Evolutionary conservation across 2,113 vertebrate genomes (phyloP).

Genomic region (Origma solitaria): DNA sequence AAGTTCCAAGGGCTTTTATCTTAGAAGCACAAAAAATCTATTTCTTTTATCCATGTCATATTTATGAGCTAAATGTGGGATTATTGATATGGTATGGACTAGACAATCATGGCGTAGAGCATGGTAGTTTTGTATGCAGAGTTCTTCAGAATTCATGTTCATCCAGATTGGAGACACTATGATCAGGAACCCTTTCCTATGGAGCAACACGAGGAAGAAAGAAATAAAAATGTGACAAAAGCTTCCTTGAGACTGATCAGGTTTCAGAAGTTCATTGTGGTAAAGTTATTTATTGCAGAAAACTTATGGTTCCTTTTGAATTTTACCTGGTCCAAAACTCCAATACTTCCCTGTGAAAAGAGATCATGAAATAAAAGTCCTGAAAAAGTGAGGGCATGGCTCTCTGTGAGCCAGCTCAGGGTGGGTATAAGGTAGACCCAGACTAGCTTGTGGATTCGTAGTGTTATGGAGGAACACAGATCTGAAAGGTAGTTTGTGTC

Average conservation of each 20-base stretch:
- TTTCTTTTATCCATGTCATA: background rate
- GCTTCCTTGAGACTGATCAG: conserved; percentile 43
- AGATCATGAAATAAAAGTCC: background rate
- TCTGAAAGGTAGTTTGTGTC: background rate
- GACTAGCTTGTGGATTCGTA: background rate
- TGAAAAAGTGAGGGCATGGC: background rate
- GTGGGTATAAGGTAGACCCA: background rate
- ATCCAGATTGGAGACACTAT: conserved; percentile 60
- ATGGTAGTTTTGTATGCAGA: conserved; percentile 50
- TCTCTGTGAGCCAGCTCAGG: background rate
- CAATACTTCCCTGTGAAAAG: background rate
- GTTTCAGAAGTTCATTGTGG: conserved; percentile 80
- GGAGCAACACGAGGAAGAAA: background rate
- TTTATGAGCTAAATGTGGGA: background rate
- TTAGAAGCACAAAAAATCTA: background rate
- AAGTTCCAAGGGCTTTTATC: background rate
- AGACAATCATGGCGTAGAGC: background rate
- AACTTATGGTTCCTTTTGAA: conserved; percentile 60
- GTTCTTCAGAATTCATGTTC: conserved; percentile 71
- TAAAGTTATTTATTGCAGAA: conserved; percentile 79
- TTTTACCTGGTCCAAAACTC: background rate
- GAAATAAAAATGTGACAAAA: background rate
- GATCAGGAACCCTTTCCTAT: background rate
- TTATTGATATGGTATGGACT: background rate
- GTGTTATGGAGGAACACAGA: background rate